Evolutionary conservation across 2,888 invertebrate genomes (phyloP), one percentile per base, ranked within the genome.

Genomic region (Apoda limacodes): DNA sequence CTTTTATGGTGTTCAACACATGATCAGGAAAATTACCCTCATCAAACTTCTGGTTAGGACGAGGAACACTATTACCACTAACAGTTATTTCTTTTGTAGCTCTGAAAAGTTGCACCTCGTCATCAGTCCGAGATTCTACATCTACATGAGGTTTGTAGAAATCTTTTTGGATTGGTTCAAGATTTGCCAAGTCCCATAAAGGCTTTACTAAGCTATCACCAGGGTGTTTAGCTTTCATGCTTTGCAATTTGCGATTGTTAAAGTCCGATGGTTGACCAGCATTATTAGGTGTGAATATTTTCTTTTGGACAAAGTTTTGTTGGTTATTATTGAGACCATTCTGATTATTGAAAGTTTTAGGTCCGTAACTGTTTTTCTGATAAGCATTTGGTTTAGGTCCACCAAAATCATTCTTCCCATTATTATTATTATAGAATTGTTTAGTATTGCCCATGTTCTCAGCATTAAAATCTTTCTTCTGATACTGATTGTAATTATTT

Each of bases 11-110:
- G 37, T 83, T 85, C 84, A 92, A 88, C 2, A 93, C 85, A 49
- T 91, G 89, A 46, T 92, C 90, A 20, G 96, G 95, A 61, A 96
- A 92, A 55, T 90, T 90, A 28, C 92, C 91, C 67, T 98, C 97
- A 55, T 93, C 92, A 67, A 98, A 98, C 22, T 87, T 84, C 50
- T 92, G 88, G 51, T 93, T 92, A 4, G 98, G 97, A 45, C 90
- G 87, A 3, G 97, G 97, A 26, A 93, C 83, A 52, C 89, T 88
- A 52, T 87, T 88, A 14, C 98, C 98, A 46, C 90, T 88, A 0
- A 96, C 90, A 17, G 95, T 95, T 23, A 98, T 95, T 68, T 95
- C 92, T 53, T 93, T 89, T 5, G 86, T 76, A 22, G 85, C 75
- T 26, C 92, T 85, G 71, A 89, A 93, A 31, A 85, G 82, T 42